A percentile compares a stretch with the other conserved stretches of the same genome.
Evolutionary conservation across 1,140 invertebrate species (phyloP).

Genomic region (Apocrypta bakeri): DNA sequence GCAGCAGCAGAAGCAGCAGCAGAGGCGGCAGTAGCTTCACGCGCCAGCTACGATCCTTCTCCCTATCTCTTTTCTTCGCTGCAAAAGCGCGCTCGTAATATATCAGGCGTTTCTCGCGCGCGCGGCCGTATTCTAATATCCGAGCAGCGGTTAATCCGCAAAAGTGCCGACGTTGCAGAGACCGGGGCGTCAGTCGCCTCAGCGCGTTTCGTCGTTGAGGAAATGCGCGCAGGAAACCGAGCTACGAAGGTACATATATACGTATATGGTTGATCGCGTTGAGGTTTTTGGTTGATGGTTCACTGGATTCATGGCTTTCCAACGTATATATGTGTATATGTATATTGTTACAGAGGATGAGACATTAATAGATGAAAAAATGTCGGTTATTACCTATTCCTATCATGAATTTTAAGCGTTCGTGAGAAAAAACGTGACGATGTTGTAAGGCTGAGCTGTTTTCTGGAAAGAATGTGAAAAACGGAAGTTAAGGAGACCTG

Average conservation of each 20-base stretch:
- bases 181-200: constrained; percentile 34
- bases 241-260: neutral
- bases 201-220: constrained; percentile 5
- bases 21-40: constrained; percentile 50
- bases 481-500: no score
- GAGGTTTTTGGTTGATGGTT: neutral
- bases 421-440: no score
- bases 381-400: no score
- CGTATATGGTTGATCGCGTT: neutral
- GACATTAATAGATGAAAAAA: no score
- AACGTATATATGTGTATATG: no score
- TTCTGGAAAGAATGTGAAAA: no score
- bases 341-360: no score
- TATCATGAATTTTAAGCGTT: no score
- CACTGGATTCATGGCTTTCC: neutral
- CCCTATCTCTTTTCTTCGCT: constrained; percentile 56
- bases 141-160: constrained; percentile 61
- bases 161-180: constrained; percentile 62
- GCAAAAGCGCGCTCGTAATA: constrained; percentile 54
- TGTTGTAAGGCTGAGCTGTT: no score
- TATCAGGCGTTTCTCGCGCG: constrained; percentile 55
- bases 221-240: neutral
- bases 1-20: no score
- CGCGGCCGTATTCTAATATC: constrained; percentile 63
- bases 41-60: constrained; percentile 28